A percentile compares a stretch with the other conserved stretches of the same genome.
Conservation (phyloP, 2,797 vertebrate species). For the Lithobates pipiens region DNA sequence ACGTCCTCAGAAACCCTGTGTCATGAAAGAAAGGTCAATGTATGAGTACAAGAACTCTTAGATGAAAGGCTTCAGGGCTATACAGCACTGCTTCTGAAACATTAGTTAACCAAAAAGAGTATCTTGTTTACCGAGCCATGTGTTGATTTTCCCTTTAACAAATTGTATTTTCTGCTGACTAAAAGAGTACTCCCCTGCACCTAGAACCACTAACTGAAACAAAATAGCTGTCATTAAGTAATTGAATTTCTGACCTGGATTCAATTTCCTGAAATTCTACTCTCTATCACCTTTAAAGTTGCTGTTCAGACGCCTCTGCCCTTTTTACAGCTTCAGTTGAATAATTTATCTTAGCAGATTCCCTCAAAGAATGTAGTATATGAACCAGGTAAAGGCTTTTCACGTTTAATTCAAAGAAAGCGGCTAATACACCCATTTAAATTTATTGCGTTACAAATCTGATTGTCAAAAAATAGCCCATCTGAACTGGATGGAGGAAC, state of each 20-base stretch:
- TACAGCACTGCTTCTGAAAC: slow-evolving; percentile 12
- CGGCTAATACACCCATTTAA: slow-evolving; percentile 13
- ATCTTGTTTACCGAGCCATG: slow-evolving; percentile 55
- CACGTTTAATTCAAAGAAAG: slow-evolving; percentile 51
- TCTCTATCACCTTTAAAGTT: slow-evolving; percentile 62
- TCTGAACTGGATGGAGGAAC: background rate
- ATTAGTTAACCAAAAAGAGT: slow-evolving; percentile 58
- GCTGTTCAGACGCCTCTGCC: slow-evolving; percentile 61
- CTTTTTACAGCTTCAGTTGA: slow-evolving; percentile 63
- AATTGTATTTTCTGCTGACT: slow-evolving; percentile 62
- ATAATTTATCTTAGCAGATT: slow-evolving; percentile 67
- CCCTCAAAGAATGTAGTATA: slow-evolving; percentile 59
- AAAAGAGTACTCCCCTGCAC: slow-evolving; percentile 56
- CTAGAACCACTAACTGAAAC: slow-evolving; percentile 62
- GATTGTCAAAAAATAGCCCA: background rate
- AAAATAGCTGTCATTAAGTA: slow-evolving; percentile 64
- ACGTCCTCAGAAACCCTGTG: background rate
- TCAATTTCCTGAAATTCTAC: slow-evolving; percentile 67
- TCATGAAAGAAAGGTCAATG: background rate
- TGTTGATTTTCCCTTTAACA: slow-evolving; percentile 57
- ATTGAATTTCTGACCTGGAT: slow-evolving; percentile 68
- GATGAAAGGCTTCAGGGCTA: background rate
- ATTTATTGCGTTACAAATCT: slow-evolving; percentile 18
- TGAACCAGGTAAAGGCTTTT: slow-evolving; percentile 62
- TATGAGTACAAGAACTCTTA: background rate